Conservation (phyloP, 2,113 vertebrate genomes). For the Oceanodroma tethys region DNA sequence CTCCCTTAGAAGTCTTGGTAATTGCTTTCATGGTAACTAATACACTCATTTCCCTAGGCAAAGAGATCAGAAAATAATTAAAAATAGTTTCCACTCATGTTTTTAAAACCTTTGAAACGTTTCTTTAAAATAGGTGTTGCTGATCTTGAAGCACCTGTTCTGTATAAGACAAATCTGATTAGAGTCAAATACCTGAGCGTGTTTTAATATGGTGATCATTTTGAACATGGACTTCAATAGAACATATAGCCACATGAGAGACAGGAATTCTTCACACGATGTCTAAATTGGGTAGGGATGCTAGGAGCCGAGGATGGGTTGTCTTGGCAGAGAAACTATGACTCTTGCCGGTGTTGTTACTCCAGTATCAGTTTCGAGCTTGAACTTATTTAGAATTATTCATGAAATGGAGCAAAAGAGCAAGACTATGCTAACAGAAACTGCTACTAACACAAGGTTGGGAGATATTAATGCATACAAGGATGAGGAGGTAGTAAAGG, state of each 20-base stretch:
- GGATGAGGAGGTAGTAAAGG: neutral
- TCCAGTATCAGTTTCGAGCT: neutral
- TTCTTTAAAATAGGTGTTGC: neutral
- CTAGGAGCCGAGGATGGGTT: neutral
- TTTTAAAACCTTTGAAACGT: neutral
- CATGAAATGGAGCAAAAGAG: neutral
- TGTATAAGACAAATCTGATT: neutral
- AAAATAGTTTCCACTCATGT: neutral
- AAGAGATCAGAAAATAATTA: conserved; percentile 13
- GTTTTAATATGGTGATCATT: neutral
- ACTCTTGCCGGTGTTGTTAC: neutral
- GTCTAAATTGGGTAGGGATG: neutral
- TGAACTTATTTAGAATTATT: neutral
- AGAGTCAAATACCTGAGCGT: neutral
- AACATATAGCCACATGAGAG: neutral
- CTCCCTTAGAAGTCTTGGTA: conserved; percentile 17
- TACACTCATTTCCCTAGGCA: neutral
- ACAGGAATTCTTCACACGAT: neutral
- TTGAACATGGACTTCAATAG: neutral
- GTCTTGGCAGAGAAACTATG: neutral
- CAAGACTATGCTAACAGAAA: neutral
- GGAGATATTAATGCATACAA: neutral
- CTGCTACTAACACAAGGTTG: neutral
- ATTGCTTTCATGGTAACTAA: conserved; percentile 17
- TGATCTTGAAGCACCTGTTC: conserved; percentile 6